Evolutionary conservation across 2,113 vertebrate species (phyloP).

Genomic region (Nycticryphes semicollaris): DNA sequence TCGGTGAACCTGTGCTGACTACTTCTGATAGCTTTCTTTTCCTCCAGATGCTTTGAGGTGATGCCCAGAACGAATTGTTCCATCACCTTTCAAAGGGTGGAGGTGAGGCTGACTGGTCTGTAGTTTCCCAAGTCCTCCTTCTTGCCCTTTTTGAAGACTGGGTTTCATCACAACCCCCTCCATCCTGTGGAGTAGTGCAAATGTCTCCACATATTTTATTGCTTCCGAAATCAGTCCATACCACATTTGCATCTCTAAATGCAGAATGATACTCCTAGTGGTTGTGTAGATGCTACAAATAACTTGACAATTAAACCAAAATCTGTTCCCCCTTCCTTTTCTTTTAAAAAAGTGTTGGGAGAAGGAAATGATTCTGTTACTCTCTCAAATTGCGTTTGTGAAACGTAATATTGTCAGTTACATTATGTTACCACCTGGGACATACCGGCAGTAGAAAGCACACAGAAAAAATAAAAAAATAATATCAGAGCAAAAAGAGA

Average conservation of each 20-base stretch:
- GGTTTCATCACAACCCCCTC: too few relatives aligned
- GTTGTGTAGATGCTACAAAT: neutral
- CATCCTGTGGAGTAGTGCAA: neutral
- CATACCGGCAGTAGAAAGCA: neutral
- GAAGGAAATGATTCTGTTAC: neutral
- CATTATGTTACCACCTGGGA: neutral
- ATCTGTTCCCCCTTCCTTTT: neutral
- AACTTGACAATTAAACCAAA: neutral
- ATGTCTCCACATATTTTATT: neutral
- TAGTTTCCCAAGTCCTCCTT: too few relatives aligned
- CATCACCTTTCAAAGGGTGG: too few relatives aligned
- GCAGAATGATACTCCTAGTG: neutral
- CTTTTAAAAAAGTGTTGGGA: neutral
- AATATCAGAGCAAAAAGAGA: neutral
- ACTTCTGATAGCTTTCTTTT: too few relatives aligned
- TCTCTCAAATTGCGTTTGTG: neutral
- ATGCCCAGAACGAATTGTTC: too few relatives aligned
- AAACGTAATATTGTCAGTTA: neutral
- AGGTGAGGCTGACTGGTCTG: too few relatives aligned
- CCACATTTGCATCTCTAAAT: neutral
- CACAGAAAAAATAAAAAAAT: neutral
- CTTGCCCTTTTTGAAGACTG: too few relatives aligned
- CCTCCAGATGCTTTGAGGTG: too few relatives aligned
- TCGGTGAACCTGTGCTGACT: too few relatives aligned
- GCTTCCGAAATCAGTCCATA: neutral